phyloP scores from a whole-genome alignment of 2,888 invertebrate genomes.

The Thumatha senex region DNA sequence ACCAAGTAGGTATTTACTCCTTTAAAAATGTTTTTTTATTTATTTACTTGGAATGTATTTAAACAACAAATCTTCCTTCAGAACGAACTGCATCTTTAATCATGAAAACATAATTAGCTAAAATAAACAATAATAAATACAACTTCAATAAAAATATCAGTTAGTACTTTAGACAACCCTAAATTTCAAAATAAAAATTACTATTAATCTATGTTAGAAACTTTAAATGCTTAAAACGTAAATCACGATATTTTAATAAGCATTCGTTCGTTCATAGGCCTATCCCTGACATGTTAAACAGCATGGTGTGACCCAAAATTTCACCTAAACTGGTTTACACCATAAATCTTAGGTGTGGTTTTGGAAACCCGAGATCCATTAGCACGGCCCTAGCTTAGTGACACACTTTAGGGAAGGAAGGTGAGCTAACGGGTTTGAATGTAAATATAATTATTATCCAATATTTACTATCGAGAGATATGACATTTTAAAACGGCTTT shows the following conservation, averaged over 20 bases:
- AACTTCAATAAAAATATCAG: too few species aligned
- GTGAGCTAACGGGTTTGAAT: constrained; percentile 29
- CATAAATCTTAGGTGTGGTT: constrained; percentile 15
- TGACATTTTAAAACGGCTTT: not conserved
- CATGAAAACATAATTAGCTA: too few species aligned
- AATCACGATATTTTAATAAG: constrained; percentile 3
- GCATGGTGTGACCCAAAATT: constrained; percentile 17
- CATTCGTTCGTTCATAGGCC: not conserved
- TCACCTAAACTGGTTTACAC: constrained; percentile 25
- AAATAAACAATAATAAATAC: too few species aligned
- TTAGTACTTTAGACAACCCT: too few species aligned
- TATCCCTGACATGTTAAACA: constrained; percentile 10
- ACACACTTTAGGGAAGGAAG: constrained; percentile 40
- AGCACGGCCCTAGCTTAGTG: constrained; percentile 45
- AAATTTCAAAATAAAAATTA: too few species aligned
- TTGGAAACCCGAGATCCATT: constrained; percentile 38
- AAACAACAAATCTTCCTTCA: too few species aligned
- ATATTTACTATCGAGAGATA: constrained; percentile 6
- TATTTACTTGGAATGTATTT: too few species aligned
- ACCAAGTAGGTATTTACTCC: too few species aligned
- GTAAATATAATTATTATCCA: constrained; percentile 8
- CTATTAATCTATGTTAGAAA: too few species aligned
- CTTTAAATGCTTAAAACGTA: not conserved
- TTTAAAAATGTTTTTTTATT: too few species aligned
- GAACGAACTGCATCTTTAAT: too few species aligned